Percentiles rank a stretch among this genome's conserved stretches.
phyloP scores from a whole-genome alignment of 92 coral and sea anemone genomes.

The Siderastrea radians region DNA sequence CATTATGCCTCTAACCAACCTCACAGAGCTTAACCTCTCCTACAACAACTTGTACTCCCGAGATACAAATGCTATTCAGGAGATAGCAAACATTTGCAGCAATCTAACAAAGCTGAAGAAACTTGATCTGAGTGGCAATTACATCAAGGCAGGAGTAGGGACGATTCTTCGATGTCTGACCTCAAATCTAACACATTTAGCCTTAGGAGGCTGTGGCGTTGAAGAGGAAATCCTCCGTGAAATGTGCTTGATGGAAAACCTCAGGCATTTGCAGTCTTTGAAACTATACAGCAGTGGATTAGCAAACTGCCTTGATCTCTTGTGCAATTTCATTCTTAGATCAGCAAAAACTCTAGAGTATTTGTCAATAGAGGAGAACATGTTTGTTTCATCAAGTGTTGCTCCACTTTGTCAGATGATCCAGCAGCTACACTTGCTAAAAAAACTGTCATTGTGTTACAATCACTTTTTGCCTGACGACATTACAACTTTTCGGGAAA shows the following conservation, averaged over 20 bases:
- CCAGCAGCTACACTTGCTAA: slow-evolving; percentile 52
- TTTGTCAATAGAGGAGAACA: slow-evolving; percentile 81
- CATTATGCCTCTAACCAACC: slow-evolving; percentile 62
- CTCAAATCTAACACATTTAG: slow-evolving; percentile 70
- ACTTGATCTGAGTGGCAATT: slow-evolving; percentile 81
- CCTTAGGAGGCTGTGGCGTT: slow-evolving; percentile 81
- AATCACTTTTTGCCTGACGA: slow-evolving; percentile 81
- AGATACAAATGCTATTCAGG: slow-evolving; percentile 39
- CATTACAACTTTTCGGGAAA: slow-evolving; percentile 46
- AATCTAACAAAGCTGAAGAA: slow-evolving; percentile 65
- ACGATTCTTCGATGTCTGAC: slow-evolving; percentile 55
- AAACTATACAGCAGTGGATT: slow-evolving; percentile 79
- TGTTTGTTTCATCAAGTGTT: slow-evolving; percentile 48
- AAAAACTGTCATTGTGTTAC: slow-evolving; percentile 71
- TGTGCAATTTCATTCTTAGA: slow-evolving; percentile 69
- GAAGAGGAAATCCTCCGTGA: slow-evolving; percentile 51
- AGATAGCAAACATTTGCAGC: slow-evolving; percentile 65
- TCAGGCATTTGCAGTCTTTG: slow-evolving; percentile 66
- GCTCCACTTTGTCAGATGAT: slow-evolving; percentile 62
- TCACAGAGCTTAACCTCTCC: slow-evolving; percentile 77
- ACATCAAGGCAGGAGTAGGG: slow-evolving; percentile 53
- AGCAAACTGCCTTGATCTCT: slow-evolving; percentile 30
- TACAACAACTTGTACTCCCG: slow-evolving; percentile 71
- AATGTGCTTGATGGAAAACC: slow-evolving; percentile 47
- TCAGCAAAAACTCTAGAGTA: slow-evolving; percentile 62